Evolutionary conservation across 2,888 invertebrate genomes (phyloP).

Genomic region (Agonopterix heracliana): DNA sequence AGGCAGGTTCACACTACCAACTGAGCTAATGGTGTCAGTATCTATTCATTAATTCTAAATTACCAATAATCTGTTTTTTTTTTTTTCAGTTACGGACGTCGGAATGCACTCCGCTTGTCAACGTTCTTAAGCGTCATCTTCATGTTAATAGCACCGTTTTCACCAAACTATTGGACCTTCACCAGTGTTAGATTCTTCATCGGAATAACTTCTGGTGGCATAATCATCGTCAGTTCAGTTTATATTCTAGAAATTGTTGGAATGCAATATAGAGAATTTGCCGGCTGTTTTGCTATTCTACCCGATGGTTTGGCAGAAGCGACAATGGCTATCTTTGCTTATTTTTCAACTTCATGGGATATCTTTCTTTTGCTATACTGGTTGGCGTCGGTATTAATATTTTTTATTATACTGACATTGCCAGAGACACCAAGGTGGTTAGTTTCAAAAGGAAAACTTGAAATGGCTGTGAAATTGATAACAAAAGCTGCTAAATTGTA

Average conservation of each 20-base stretch:
- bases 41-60: background rate
- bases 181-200: conserved; percentile 78
- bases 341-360: conserved; percentile 36
- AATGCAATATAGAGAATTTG: conserved; percentile 50
- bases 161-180: conserved; percentile 74
- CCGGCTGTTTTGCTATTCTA: conserved; percentile 24
- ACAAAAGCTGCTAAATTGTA: conserved; percentile 42
- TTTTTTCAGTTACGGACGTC: conserved; percentile 43
- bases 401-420: conserved; percentile 27
- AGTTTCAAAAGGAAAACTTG: conserved; percentile 31
- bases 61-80: background rate
- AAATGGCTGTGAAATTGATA: conserved; percentile 32
- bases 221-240: conserved; percentile 73
- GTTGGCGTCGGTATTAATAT: conserved; percentile 24
- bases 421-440: conserved; percentile 56
- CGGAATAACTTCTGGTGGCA: conserved; percentile 84
- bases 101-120: conserved; percentile 79
- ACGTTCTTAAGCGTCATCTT: conserved; percentile 79
- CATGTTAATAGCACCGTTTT: conserved; percentile 79
- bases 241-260: conserved; percentile 78
- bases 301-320: conserved; percentile 33
- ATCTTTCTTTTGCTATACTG: conserved; percentile 28
- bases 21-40: background rate
- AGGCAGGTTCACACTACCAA: background rate
- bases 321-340: conserved; percentile 33